Evolutionary conservation across 2,888 invertebrate species (phyloP), one percentile per base, ranked within the genome.

Genomic region (Teinopalpus imperialis): DNA sequence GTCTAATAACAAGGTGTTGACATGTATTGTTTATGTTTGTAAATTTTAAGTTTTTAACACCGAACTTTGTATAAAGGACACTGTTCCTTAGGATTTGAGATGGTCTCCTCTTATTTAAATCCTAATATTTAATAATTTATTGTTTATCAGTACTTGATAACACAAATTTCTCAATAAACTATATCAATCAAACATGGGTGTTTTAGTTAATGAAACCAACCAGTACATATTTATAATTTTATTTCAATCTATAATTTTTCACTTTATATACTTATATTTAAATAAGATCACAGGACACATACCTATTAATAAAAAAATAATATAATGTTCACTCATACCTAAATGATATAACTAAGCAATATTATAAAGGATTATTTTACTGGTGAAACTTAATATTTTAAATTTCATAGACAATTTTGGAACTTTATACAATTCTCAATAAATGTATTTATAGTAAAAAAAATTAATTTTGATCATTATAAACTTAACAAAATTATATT

Each of bases 151-250:
- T 65, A 75, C 65, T 70, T 74, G 87, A 80, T 86, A 86, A 88
- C 86, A 77, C 74, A 80, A 80, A 79, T 86, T 85, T 83, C 69
- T 78, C 69, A 86, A 86, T 86, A 86, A 87, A 87, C 69, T 66
- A 54, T 43, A 72, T 76, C 66, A 81, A 75, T 75, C 64, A 63
- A 68, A 58, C 66, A 57, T 49, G 49, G 51, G 48, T 50, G 43
- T 56, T 61, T 70, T 64, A 54, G 8, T 40, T 16, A 40, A 7
- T 39, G 1, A 45, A 39, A 27, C n/a, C 32, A 13, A 14, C 9
- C 26, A 5, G 6, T 0, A 16, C 18, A 20, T 10, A 18, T 14
- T 8, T 23, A 21, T 12, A 6, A 12, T n/a, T 6, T 35, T 32
- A 23, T 13, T 35, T 13, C 1, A 34, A 27, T 26, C 12, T 21